These are phyloP conservation scores for Thaumatotibia leucotreta DNA, from an alignment of 1,140 invertebrate genomes.

Conservation along the genomic window DNA sequence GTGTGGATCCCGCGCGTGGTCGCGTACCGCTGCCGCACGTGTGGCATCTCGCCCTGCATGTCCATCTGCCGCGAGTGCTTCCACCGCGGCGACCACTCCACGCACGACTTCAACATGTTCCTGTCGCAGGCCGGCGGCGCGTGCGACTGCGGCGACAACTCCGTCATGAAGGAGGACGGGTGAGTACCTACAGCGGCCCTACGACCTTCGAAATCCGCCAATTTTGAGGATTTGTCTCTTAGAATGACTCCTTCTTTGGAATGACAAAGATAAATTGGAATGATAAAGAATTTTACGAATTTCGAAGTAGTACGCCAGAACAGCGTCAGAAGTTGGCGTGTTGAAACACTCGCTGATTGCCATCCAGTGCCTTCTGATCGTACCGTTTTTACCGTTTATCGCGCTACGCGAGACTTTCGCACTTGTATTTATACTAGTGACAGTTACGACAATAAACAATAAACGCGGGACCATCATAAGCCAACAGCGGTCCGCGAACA, in stretches of 20 bases:
- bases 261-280: not conserved
- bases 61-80: slow-evolving; percentile 98
- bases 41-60: slow-evolving; percentile 99
- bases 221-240: too few relatives aligned
- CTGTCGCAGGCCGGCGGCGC: slow-evolving; percentile 96
- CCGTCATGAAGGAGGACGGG: slow-evolving; percentile 97
- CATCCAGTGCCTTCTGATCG: too few relatives aligned
- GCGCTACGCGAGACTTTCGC: too few relatives aligned
- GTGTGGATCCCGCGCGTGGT: slow-evolving; percentile 99
- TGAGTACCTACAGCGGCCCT: slow-evolving; percentile 64
- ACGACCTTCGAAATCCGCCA: not conserved
- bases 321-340: too few relatives aligned
- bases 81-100: slow-evolving; percentile 96
- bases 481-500: too few relatives aligned
- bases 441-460: too few relatives aligned
- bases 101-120: slow-evolving; percentile 99
- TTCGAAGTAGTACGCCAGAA: too few relatives aligned
- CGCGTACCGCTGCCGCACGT: slow-evolving; percentile 97
- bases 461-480: too few relatives aligned
- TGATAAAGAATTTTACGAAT: too few relatives aligned
- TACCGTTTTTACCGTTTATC: too few relatives aligned
- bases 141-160: slow-evolving; percentile 98
- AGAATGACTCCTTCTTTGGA: not conserved
- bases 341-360: too few relatives aligned
- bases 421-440: too few relatives aligned